A percentile compares a stretch with the other conserved stretches of the same genome.
Evolutionary conservation across 1,140 invertebrate genomes (phyloP).

Genomic region (Gyrodactylus bullatarudis): DNA sequence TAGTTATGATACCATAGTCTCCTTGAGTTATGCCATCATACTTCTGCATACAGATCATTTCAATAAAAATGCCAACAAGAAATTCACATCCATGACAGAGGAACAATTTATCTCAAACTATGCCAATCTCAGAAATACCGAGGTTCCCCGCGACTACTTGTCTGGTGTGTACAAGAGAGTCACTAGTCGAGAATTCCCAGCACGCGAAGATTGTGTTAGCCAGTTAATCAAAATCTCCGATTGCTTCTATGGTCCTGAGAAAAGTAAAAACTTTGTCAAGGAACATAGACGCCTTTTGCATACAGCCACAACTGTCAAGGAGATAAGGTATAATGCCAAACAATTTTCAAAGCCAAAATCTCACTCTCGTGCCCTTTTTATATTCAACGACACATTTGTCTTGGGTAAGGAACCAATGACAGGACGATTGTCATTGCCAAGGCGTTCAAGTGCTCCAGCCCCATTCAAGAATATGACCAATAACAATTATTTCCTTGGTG

Average conservation of each 20-base stretch:
- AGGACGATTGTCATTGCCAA: neutral
- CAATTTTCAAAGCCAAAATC: neutral
- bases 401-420: neutral
- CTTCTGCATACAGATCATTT: neutral
- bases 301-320: neutral
- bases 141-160: neutral
- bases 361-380: neutral
- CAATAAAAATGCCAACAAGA: neutral
- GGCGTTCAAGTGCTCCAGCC: no score
- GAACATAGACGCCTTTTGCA: neutral
- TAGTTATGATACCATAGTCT: neutral
- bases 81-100: neutral
- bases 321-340: neutral
- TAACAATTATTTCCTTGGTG: no score
- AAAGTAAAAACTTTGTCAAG: neutral
- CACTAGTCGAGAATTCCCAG: neutral
- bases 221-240: neutral
- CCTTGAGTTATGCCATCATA: neutral
- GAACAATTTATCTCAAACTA: neutral
- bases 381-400: neutral
- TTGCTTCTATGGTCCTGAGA: neutral
- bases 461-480: no score
- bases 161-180: neutral
- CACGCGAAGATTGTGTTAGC: neutral
- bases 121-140: neutral